These are phyloP conservation scores for Chloroclysta siterata DNA, from an alignment of 2,888 invertebrate species.

Conservation along the genomic window DNA sequence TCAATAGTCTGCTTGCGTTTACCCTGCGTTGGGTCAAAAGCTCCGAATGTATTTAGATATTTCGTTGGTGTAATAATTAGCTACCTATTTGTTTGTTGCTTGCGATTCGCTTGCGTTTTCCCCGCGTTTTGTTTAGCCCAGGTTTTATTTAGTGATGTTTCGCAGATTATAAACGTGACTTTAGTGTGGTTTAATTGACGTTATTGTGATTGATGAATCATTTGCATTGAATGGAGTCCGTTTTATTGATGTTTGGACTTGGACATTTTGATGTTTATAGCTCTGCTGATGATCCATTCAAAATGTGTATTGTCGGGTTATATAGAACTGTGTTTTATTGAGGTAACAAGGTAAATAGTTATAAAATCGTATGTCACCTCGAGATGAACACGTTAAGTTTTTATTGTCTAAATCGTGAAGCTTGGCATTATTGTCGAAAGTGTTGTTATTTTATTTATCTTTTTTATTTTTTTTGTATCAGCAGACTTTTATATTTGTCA, in stretches of 20 bases:
- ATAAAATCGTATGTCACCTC: conserved; percentile 2
- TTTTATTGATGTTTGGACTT: conserved; percentile 39
- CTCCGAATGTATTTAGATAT: too few species aligned
- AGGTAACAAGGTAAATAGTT: conserved; percentile 2
- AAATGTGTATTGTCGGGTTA: conserved; percentile 12
- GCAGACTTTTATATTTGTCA: too few species aligned
- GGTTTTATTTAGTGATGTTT: conserved; percentile 39
- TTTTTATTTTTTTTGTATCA: too few species aligned
- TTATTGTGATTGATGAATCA: conserved; percentile 44
- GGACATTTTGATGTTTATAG: conserved; percentile 23
- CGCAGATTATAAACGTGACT: conserved; percentile 46
- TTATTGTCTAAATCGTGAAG: background rate
- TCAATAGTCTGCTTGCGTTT: too few species aligned
- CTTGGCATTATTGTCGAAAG: too few species aligned
- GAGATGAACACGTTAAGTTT: background rate
- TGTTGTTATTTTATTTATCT: too few species aligned
- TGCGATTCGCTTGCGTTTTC: conserved; percentile 2
- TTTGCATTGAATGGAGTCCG: conserved; percentile 42
- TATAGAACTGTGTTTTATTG: background rate
- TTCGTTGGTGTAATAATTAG: too few species aligned
- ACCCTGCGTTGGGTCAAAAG: too few species aligned
- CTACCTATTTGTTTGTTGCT: background rate
- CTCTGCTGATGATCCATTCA: conserved; percentile 28
- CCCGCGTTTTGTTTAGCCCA: conserved; percentile 8
- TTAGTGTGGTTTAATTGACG: conserved; percentile 44